These are phyloP conservation scores for Erpobdella octoculata DNA, from an alignment of 2,888 invertebrate species.

Conservation along the genomic window DNA sequence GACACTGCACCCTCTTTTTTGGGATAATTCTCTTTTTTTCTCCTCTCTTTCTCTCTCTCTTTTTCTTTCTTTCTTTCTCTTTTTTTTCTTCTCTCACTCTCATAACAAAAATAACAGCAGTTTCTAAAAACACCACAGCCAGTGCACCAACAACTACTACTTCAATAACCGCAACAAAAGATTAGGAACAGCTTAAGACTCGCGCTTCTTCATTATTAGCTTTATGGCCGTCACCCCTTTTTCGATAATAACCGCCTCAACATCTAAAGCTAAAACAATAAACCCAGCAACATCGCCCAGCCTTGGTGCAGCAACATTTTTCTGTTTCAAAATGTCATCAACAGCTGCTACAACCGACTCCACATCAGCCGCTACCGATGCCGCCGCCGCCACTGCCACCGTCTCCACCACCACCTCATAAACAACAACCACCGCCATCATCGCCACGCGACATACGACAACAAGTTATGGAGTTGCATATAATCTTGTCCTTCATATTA, in stretches of 20 bases:
- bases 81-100: not conserved
- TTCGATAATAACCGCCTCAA: not conserved
- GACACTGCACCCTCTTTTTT: too few relatives aligned
- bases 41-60: too few relatives aligned
- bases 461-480: too few relatives aligned
- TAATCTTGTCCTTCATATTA: too few relatives aligned
- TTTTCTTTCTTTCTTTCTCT: not conserved
- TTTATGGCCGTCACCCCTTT: not conserved
- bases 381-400: slow-evolving; percentile 34
- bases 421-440: too few relatives aligned
- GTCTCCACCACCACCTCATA: slow-evolving; percentile 30
- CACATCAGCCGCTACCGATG: slow-evolving; percentile 37
- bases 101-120: not conserved
- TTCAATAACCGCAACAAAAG: too few relatives aligned
- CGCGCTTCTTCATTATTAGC: not conserved
- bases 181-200: too few relatives aligned
- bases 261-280: not conserved
- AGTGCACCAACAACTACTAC: not conserved
- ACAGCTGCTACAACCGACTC: slow-evolving; percentile 44
- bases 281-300: not conserved
- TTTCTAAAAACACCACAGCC: not conserved
- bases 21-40: too few relatives aligned
- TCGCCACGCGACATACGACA: too few relatives aligned
- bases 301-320: not conserved
- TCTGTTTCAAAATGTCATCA: slow-evolving; percentile 40